phyloP scores from a whole-genome alignment of 2,797 vertebrate species.

The Cyprinodon diabolis region DNA sequence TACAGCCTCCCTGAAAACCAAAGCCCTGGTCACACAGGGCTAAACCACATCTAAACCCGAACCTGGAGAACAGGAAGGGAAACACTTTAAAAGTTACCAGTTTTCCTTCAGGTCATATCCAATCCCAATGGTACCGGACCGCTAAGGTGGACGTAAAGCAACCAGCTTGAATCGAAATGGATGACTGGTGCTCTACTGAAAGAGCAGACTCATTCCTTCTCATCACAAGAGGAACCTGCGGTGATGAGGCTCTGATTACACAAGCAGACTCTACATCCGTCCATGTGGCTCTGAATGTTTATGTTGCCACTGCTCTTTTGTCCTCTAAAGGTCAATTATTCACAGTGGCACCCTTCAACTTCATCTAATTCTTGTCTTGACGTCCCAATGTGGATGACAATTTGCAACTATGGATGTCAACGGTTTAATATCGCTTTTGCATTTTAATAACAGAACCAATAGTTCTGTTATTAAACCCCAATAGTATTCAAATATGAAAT shows the following conservation, averaged over 20 bases:
- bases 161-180: conserved; percentile 14
- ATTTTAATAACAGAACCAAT: too few species aligned
- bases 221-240: conserved; percentile 53
- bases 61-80: too few species aligned
- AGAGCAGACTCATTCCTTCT: conserved; percentile 32
- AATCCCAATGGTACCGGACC: not conserved
- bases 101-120: not conserved
- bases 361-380: too few species aligned
- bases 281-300: not conserved
- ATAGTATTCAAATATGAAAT: too few species aligned
- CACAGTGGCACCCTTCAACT: too few species aligned
- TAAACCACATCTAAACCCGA: too few species aligned
- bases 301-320: not conserved
- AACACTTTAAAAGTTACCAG: not conserved
- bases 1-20: too few species aligned
- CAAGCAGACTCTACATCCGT: conserved; percentile 19
- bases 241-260: conserved; percentile 39
- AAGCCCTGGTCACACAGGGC: too few species aligned
- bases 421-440: too few species aligned
- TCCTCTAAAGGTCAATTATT: not conserved
- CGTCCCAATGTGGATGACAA: too few species aligned
- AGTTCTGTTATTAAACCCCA: too few species aligned
- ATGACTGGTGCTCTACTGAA: conserved; percentile 5
- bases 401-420: too few species aligned
- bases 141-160: not conserved